Base-by-base conservation (phyloP, 2,888 invertebrate species). In the Lasioglossum lativentre region DNA sequence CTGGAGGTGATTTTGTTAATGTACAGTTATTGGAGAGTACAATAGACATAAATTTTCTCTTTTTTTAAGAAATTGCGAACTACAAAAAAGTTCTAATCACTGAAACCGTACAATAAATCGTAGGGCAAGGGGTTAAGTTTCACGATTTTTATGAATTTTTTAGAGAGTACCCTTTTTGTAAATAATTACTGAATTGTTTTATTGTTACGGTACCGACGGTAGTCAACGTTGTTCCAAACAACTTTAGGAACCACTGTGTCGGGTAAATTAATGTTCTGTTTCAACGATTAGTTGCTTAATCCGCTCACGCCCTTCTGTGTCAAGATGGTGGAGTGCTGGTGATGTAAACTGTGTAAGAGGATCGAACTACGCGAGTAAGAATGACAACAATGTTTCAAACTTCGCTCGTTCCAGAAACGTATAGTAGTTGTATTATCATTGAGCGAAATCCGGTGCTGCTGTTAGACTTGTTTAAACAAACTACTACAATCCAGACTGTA, bases 301-400 rank as follows among this genome's bases (percentile, higher is more conserved):
- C 80, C 56, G 47, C 40, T 78, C n/a, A 59, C 52, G 66, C 68
- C 45, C 59, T 30, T 30, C 27, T 10, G 72, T 59, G 38, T 70
- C 42, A 72, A 71, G 56, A 52, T 56, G 38, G 16, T 4, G 47
- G 78, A 47, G 56, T 66, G 40, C 52, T 14, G 56, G 30, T 42
- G 66, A 38, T 66, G 76, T 75, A 77, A 82, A 75, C 59, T 52
- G 27, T 52, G 76, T 83, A 79, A 80, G 83, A 83, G 80, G 76
- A 85, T 85, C 56, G 52, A 73, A 59, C 47, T 66, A 63, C 14
- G 30, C 2, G 30, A 56, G n/a, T 10, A 78, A 52, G 42, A 27
- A 52, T 42, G 68, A 27, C 45, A 38, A 38, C 68, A 38, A 23
- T 12, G 68, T 38, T n/a, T 4, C 38, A 34, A 68, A 68, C 38